These are phyloP conservation scores for Conus canariensis DNA, from an alignment of 2,888 invertebrate species.

Conservation along the genomic window DNA sequence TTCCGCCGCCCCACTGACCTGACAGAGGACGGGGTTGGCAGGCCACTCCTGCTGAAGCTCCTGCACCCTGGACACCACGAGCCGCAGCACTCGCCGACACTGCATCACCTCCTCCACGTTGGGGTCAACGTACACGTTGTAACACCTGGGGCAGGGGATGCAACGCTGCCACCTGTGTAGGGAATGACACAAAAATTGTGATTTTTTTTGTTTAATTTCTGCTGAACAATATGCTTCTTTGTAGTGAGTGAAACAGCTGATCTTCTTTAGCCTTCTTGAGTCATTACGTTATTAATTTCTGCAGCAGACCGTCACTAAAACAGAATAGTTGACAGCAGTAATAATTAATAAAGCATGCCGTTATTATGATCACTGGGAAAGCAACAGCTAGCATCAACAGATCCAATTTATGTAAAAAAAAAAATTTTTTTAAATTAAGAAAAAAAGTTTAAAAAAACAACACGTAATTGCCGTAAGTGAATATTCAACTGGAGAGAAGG, in stretches of 20 bases:
- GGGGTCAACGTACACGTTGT: constrained; percentile 89
- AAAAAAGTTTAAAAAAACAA: too few species aligned
- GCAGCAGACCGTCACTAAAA: background rate
- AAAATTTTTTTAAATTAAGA: too few species aligned
- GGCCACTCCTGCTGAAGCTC: constrained; percentile 90
- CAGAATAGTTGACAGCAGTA: background rate
- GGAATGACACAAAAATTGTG: background rate
- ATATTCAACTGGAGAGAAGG: too few species aligned
- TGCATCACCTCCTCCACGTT: constrained; percentile 88
- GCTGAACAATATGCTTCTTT: background rate
- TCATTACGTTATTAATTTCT: too few species aligned
- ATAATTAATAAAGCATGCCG: background rate
- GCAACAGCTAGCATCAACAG: too few species aligned
- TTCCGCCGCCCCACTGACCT: constrained; percentile 80
- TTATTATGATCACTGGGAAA: too few species aligned
- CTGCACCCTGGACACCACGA: constrained; percentile 82
- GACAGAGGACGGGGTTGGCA: constrained; percentile 91
- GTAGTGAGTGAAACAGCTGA: background rate
- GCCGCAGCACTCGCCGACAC: constrained; percentile 86
- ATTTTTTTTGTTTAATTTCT: too few species aligned
- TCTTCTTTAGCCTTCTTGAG: background rate
- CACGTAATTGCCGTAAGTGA: too few species aligned
- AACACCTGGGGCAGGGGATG: constrained; percentile 35
- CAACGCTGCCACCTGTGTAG: background rate
- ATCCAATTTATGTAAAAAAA: too few species aligned